These are phyloP conservation scores for Lycaon pictus DNA, from an alignment of 2,113 vertebrate genomes.

Conservation along the genomic window DNA sequence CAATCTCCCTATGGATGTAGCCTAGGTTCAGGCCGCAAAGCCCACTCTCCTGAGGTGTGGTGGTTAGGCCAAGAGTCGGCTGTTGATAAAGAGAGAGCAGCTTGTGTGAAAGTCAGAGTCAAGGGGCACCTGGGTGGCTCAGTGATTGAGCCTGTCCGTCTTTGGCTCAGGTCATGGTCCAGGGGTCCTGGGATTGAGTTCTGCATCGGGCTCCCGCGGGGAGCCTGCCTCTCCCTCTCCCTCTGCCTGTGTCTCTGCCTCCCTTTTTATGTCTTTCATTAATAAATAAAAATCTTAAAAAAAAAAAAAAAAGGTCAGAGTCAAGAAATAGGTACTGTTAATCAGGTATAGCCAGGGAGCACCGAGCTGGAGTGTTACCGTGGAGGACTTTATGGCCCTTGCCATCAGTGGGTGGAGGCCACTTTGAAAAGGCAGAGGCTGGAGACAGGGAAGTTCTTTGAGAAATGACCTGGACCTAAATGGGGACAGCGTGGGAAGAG, in stretches of 20 bases:
- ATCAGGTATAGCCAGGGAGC: neutral
- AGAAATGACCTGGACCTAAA: neutral
- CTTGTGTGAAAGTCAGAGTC: neutral
- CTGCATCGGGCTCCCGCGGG: no score
- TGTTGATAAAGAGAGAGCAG: neutral
- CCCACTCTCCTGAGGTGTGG: neutral
- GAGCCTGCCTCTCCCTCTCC: no score
- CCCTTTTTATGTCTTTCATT: no score
- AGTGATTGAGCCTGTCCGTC: no score
- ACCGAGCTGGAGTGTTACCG: accelerated
- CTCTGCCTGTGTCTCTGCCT: no score
- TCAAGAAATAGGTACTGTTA: accelerated
- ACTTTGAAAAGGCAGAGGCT: neutral
- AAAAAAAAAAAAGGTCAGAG: neutral
- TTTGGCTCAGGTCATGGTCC: no score
- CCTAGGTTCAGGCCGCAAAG: no score
- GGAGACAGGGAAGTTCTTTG: neutral
- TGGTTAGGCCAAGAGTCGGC: neutral
- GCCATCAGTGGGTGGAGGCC: neutral
- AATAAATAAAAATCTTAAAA: no score
- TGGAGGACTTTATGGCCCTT: neutral
- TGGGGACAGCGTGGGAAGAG: neutral
- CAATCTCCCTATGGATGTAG: neutral
- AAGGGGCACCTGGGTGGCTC: no score
- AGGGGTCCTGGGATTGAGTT: no score